phyloP scores from a whole-genome alignment of 2,797 vertebrate genomes.

The Monodelphis domestica region DNA sequence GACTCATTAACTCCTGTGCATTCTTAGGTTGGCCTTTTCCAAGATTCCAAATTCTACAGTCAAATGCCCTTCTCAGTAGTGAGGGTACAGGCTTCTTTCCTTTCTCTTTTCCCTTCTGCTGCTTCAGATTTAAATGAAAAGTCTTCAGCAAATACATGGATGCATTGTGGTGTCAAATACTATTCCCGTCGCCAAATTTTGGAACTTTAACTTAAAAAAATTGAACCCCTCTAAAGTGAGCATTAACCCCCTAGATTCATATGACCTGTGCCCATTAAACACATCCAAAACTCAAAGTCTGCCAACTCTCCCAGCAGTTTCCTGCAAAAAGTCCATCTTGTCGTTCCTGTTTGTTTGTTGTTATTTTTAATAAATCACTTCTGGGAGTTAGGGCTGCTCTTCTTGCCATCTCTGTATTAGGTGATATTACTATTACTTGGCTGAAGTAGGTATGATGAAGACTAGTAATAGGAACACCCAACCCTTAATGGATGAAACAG shows the following conservation, averaged over 20 bases:
- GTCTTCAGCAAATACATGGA: neutral
- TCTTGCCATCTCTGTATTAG: neutral
- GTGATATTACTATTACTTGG: constrained; percentile 66
- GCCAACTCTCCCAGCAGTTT: neutral
- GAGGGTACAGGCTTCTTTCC: neutral
- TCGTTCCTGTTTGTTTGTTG: neutral
- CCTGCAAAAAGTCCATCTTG: neutral
- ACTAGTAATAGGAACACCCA: constrained; percentile 56
- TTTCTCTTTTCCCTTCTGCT: neutral
- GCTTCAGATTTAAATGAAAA: neutral
- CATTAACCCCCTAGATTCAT: neutral
- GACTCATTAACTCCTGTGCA: constrained; percentile 53
- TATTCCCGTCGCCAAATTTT: neutral
- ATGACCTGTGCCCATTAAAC: neutral
- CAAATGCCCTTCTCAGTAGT: neutral
- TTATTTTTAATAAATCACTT: neutral
- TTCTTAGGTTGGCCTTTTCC: neutral
- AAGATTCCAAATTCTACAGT: neutral
- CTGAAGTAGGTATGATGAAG: constrained; percentile 55
- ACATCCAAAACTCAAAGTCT: neutral
- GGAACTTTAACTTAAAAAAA: neutral
- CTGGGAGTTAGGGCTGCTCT: constrained; percentile 51
- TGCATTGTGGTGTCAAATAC: neutral
- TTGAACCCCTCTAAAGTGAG: neutral
- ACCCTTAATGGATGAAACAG: constrained; percentile 15